Base-by-base conservation (phyloP, 2,797 vertebrate species). In the Gymnocypris eckloni region DNA sequence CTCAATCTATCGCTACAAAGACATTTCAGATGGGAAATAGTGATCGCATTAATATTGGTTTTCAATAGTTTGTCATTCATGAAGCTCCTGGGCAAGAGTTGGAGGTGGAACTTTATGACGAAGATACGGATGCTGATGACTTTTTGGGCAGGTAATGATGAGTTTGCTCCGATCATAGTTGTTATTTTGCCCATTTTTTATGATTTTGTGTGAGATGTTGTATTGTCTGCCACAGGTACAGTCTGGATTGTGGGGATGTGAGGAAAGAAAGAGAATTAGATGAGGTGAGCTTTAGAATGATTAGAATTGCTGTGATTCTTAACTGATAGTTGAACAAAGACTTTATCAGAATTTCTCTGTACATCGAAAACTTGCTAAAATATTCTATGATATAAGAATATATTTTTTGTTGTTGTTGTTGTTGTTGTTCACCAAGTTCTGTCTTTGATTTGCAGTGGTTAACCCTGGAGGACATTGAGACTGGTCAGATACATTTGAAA, bases 121-220 rank as follows among this genome's bases (percentile, higher is more conserved):
- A 99, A 89, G 98, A 99, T 89, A 94, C 96, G 0, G 98, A 99
- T 91, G 98, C 96, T 92, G 98, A 99, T n/a, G 98, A 99, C 92
- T 96, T 96, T 86, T 93, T 99, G 89, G 98, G 98, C 93, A 96
- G 92, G 98, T 99, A 88, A 86, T 71, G 8, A 81, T 77, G n/a
- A 11, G 61, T 10, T 73, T 79, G 20, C 18, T 69, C 2, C 22
- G 54, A 33, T 86, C 12, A 43, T 48, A 8, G 25, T 3, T 4
- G 25, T 48, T 79, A 52, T 69, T n/a, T 28, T 67, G 48, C 33
- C 3, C n/a, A 71, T 59, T 6, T 71, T 37, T 48, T 45, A 22
- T 50, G 48, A 37, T 16, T 66, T 37, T 52, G 16, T 37, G 8
- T 76, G 22, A 82, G 52, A 82, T 84, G 22, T 41, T 61, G 20